Evolutionary conservation across 2,888 invertebrate species (phyloP), one percentile per base, ranked within the genome.

Genomic region (Buathra laborator): DNA sequence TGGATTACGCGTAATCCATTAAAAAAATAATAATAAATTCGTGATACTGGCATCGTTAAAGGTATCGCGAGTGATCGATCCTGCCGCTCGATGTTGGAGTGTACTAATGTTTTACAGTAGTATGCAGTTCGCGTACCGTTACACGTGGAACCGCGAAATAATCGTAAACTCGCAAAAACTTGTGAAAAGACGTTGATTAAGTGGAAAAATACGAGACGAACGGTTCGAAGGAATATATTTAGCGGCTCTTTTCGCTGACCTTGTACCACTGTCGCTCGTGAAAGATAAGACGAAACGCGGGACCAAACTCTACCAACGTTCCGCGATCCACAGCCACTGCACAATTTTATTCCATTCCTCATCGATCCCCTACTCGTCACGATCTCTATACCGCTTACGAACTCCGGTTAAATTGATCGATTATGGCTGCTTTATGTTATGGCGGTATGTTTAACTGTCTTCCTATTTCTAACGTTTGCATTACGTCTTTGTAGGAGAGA

Each of bases 131-230:
- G 96, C 96, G 95, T 97, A 97, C 96, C 96, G 96, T 94, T 97
- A 97, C 96, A 97, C 97, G 95, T 98, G 98, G 98, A 98, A 97
- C 95, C 96, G 97, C 95, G 97, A 98, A 95, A 98, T 98, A 94
- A 97, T 98, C 95, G 96, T 98, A 95, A 98, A 98, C 95, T 98
- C 98, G 94, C 97, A 98, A 94, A 98, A 98, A 95, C 95, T 98
- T 93, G 98, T 98, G 92, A 98, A 98, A 95, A 97, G 98, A 97
- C 98, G 98, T 96, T 97, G 97, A 97, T 94, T 90, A 88, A 24
- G 19, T 62, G 24, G 53, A 5, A 48, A 80, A 32, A 59, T 77
- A 56, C 66, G 74, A 53, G 29, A 66, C 48, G 48, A 56, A 62
- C 79, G 76, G 74, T 81, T 62, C 46, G 48, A 48, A 81, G 81